phyloP scores from a whole-genome alignment of 1,140 invertebrate species.

The Polypedilum pembai region DNA sequence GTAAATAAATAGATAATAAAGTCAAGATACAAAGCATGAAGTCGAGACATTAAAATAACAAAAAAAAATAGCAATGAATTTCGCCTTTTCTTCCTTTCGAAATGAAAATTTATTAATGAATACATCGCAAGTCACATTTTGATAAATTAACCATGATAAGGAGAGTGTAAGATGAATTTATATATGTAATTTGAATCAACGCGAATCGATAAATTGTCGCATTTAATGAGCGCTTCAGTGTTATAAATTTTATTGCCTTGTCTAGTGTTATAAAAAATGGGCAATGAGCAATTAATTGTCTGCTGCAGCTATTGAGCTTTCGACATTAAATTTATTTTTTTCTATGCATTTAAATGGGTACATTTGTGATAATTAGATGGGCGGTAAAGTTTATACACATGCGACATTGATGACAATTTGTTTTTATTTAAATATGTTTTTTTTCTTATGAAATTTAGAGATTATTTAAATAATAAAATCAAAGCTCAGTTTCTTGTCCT shows the following conservation, averaged over 20 bases:
- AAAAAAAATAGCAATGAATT: neutral
- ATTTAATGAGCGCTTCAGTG: neutral
- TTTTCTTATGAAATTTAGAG: neutral
- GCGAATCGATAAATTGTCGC: neutral
- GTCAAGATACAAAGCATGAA: neutral
- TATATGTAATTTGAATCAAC: neutral
- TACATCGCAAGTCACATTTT: neutral
- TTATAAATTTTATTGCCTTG: neutral
- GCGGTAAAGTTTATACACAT: no score
- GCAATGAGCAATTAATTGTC: constrained; percentile 8
- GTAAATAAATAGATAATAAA: constrained; percentile 1
- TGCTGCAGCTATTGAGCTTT: neutral
- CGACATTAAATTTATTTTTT: neutral
- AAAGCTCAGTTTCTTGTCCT: no score
- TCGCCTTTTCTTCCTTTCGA: neutral
- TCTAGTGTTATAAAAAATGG: neutral
- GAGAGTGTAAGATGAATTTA: neutral
- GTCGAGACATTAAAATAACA: constrained; percentile 5
- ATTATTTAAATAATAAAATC: no score
- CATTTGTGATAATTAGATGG: neutral
- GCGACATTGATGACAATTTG: neutral
- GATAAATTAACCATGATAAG: constrained; percentile 24
- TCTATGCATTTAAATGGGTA: neutral
- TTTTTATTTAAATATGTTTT: neutral
- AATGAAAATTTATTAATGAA: constrained; percentile 27